Evolutionary conservation across 2,888 invertebrate species (phyloP).

Genomic region (Chymomyza fuscimana): DNA sequence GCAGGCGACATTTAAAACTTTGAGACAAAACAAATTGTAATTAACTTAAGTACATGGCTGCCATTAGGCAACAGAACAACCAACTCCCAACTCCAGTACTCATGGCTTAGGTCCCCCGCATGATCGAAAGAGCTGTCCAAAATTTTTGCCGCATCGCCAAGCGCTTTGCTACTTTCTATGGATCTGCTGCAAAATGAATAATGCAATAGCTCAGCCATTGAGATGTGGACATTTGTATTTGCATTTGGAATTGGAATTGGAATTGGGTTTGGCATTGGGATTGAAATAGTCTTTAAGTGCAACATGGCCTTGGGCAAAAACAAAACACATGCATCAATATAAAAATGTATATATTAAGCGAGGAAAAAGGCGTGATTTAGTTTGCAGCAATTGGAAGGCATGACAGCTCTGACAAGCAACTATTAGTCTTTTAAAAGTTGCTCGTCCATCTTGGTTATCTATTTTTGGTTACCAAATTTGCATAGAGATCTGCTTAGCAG

Average conservation of each 20-base stretch:
- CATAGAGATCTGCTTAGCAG: neutral
- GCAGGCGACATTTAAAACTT: slow-evolving; percentile 26
- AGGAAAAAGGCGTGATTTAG: neutral
- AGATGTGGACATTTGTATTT: slow-evolving; percentile 34
- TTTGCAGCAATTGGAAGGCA: neutral
- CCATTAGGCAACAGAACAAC: neutral
- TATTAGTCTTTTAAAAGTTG: neutral
- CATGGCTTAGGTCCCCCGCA: neutral
- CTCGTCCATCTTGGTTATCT: neutral
- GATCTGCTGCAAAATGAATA: slow-evolving; percentile 36
- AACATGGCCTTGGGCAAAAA: neutral
- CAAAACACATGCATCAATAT: neutral
- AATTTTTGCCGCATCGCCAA: slow-evolving; percentile 27
- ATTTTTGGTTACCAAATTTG: neutral
- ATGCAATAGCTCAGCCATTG: slow-evolving; percentile 35
- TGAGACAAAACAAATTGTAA: slow-evolving; percentile 55
- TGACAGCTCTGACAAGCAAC: neutral
- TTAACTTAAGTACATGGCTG: slow-evolving; percentile 60
- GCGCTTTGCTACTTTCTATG: slow-evolving; percentile 6
- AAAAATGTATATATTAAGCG: neutral
- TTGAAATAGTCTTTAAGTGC: neutral
- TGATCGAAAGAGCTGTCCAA: slow-evolving; percentile 43
- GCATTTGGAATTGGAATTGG: neutral
- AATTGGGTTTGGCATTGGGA: neutral
- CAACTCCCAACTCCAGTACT: neutral